Base-by-base conservation (phyloP, 1,140 invertebrate species). In the Cecropterus lyciades region DNA sequence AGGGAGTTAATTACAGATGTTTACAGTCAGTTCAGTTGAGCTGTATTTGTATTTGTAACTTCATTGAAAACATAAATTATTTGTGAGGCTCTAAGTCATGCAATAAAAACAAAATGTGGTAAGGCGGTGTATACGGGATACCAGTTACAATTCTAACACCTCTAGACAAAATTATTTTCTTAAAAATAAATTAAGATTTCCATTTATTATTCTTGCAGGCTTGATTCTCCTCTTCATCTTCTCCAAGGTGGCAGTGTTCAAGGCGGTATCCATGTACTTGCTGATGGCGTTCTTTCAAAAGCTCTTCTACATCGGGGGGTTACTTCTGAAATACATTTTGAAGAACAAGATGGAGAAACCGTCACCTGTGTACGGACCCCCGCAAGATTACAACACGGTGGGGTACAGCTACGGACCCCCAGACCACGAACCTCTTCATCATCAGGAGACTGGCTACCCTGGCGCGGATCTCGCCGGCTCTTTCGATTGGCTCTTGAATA, bases 241-340 rank as follows among this genome's bases (percentile, higher is more conserved):
- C 20, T 83, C 88, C 14, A 91, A 91, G 62, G 78, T 91, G n/a
- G 85, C 82, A 9, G 77, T 89, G 0, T 74, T 88, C 57, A 91
- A 91, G 56, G 78, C 85, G 0, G 82, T 81, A 0, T 82, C 86
- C 0, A 80, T 84, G 17, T 84, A 88, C 70, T 68, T 88, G 14
- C 80, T 87, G 72, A 77, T 85, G 75, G 79, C 80, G 4, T 72
- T 91, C 64, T 91, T 91, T 72, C 88, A 91, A 53, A 91, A 89
- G 67, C 65, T 89, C 1, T 87, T 89, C 53, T 78, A 77, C 14
- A 20, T 84, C 0, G 80, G 69, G 0, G 88, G 84, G 0, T 9
- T 91, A 0, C 27, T 89, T 8, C 64, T 91, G 15, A 84, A 78
- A 24, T 77, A 84, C 46, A 81, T 82, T 66, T 69, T 91, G 73